Evolutionary conservation across 2,113 vertebrate species (phyloP).

Genomic region (Dasyprocta punctata): DNA sequence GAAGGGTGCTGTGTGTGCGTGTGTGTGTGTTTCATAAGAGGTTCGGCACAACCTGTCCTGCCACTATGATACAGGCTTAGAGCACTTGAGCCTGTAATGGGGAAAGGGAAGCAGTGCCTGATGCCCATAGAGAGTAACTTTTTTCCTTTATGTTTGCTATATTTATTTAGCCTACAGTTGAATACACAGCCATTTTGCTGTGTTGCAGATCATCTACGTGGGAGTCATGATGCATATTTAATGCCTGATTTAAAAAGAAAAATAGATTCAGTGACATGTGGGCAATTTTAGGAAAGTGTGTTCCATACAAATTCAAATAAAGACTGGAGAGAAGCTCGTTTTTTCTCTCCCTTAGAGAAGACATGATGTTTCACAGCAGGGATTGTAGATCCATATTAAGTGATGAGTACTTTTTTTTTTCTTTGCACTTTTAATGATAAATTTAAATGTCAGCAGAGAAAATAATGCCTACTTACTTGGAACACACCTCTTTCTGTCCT

Average conservation of each 20-base stretch:
- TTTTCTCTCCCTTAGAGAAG: constrained; percentile 36
- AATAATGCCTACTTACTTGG: background rate
- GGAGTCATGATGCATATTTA: constrained; percentile 68
- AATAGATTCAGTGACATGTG: constrained; percentile 64
- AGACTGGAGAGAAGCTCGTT: background rate
- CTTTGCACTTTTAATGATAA: constrained; percentile 41
- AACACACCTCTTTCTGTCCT: background rate
- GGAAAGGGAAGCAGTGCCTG: background rate
- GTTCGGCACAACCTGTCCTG: background rate
- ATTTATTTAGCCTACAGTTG: constrained; percentile 55
- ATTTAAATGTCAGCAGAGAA: background rate
- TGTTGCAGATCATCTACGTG: constrained; percentile 41
- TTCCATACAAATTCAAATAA: constrained; percentile 60
- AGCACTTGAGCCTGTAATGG: background rate
- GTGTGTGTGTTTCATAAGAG: background rate
- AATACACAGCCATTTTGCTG: constrained; percentile 37
- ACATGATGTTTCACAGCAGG: constrained; percentile 39
- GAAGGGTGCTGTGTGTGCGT: background rate
- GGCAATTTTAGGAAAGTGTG: constrained; percentile 69
- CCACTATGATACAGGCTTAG: background rate
- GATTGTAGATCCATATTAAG: constrained; percentile 42
- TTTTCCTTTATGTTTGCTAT: background rate
- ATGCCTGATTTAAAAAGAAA: constrained; percentile 74
- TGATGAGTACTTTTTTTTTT: constrained; percentile 27
- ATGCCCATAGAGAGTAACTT: background rate